Percentiles rank a stretch among this genome's conserved stretches.
Conservation (phyloP, 2,888 invertebrate species). For the Macaria notata region DNA sequence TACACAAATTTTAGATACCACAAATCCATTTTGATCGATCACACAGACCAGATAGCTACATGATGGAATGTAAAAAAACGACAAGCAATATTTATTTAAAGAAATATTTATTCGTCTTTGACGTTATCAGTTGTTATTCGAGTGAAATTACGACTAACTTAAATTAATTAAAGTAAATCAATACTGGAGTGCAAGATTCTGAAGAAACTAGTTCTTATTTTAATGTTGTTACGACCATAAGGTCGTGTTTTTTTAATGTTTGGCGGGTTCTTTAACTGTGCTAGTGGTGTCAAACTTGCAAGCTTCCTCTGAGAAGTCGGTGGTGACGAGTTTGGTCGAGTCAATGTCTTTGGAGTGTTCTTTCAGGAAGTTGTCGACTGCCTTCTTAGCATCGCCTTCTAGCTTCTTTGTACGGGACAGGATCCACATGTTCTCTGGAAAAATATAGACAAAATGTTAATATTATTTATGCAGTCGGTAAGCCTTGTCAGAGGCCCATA, state of each 20-base stretch:
- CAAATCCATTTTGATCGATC: slow-evolving; percentile 16
- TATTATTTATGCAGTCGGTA: too few relatives aligned
- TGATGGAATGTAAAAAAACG: too few relatives aligned
- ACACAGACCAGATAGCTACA: slow-evolving; percentile 4
- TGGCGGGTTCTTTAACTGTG: slow-evolving; percentile 47
- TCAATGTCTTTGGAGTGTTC: slow-evolving; percentile 57
- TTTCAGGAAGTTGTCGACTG: slow-evolving; percentile 61
- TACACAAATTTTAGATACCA: slow-evolving; percentile 14
- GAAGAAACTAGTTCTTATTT: not conserved
- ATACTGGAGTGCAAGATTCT: not conserved
- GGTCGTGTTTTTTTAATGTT: slow-evolving; percentile 36
- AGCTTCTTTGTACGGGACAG: slow-evolving; percentile 59
- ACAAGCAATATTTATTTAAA: too few relatives aligned
- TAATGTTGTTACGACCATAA: not conserved
- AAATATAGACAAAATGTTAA: not conserved
- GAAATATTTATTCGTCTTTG: too few relatives aligned
- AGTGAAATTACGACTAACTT: not conserved
- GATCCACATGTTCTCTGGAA: slow-evolving; percentile 64
- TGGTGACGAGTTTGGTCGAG: slow-evolving; percentile 48
- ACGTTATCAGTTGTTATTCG: too few relatives aligned
- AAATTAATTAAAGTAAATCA: not conserved
- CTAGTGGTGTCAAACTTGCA: slow-evolving; percentile 59
- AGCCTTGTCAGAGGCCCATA: too few relatives aligned
- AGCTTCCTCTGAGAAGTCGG: slow-evolving; percentile 62
- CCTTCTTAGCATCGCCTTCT: slow-evolving; percentile 58